Evolutionary conservation across 1,140 invertebrate genomes (phyloP).

Genomic region (Nasonia longicornis): DNA sequence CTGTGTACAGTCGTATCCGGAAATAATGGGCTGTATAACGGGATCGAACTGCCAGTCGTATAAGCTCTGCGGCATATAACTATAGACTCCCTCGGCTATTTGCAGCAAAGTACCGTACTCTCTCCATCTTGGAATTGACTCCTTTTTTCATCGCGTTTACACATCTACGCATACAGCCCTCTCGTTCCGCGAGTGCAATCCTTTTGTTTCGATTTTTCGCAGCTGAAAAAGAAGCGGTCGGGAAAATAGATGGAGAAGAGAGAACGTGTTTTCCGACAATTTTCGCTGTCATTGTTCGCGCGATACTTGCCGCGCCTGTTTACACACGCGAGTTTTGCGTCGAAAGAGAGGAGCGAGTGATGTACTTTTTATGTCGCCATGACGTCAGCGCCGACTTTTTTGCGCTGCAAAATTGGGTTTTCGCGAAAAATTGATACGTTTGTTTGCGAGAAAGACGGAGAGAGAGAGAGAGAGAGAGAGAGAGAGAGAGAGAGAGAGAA

Average conservation of each 20-base stretch:
- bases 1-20: neutral
- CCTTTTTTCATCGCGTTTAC: neutral
- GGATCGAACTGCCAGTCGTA: too few relatives aligned
- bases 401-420: neutral
- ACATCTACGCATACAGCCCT: neutral
- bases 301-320: neutral
- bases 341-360: too few relatives aligned
- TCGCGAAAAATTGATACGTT: neutral
- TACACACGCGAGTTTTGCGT: neutral
- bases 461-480: too few relatives aligned
- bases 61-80: too few relatives aligned
- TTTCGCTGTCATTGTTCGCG: neutral
- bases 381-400: constrained; percentile 4
- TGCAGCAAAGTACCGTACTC: too few relatives aligned
- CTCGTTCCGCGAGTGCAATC: neutral
- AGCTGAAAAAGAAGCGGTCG: neutral
- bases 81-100: too few relatives aligned
- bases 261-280: neutral
- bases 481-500: too few relatives aligned
- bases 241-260: neutral
- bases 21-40: too few relatives aligned
- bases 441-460: too few relatives aligned
- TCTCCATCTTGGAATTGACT: neutral
- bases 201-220: constrained; percentile 6
- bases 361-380: constrained; percentile 1